Base-by-base conservation (phyloP, 2,888 invertebrate genomes). In the Volucella inanis region DNA sequence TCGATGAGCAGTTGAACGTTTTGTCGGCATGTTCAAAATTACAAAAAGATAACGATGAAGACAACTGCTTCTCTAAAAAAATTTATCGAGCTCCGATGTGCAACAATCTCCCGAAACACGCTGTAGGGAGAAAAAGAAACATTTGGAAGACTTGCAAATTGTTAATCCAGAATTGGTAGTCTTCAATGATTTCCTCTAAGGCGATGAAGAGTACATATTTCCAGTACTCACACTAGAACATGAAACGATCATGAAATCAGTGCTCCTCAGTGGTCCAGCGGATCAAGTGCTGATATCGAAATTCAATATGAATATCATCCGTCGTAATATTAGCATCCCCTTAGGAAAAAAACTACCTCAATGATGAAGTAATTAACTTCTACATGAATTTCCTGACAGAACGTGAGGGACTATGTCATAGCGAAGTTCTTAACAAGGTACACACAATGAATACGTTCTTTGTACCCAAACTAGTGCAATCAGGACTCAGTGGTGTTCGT, bases 371-470 rank as follows among this genome's bases (percentile, higher is more conserved):
- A 0, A 98, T 99, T 52, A 99, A 99, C 91, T 98, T 98, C 92
- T 99, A 99, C 91, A 97, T 99, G 96, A 97, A 97, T 90, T 92
- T 99, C 72, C 92, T 99, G 70, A 96, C 96, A 90, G 96, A 97
- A 88, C 93, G 99, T 70, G 94, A 96, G 8, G 93, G 94, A 79
- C 59, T 47, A 22, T 92, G 92, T 49, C 92, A 94, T 8, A 92
- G 93, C 0, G 92, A 94, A 0, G 94, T 94, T 55, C 93, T 94
- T 89, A 96, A 97, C 0, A 94, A 94, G 87, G 95, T 97, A 0
- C 96, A 98, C 89, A 96, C 97, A 0, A 97, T 98, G 93, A 99
- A 98, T 90, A 99, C 99, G 0, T 99, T 99, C 93, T 99, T 99
- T 92, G 97, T 98, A 90, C 95, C 97, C 1, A 97, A 97, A 90